Evolutionary conservation across 2,888 invertebrate species (phyloP), one percentile per base, ranked within the genome.

Genomic region (Drosophila nigritarsus): DNA sequence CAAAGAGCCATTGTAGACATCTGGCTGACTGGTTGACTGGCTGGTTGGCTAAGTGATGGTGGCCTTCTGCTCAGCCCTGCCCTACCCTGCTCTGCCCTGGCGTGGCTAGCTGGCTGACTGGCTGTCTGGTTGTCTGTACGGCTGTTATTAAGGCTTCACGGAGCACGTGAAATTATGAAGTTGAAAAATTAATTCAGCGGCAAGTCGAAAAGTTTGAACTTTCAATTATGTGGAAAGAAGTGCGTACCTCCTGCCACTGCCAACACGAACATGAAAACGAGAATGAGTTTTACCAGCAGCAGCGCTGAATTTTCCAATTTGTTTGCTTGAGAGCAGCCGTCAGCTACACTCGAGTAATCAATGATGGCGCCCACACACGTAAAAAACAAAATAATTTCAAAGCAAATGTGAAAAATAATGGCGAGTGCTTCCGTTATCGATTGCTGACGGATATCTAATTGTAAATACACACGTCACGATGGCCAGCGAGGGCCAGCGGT

Each of bases 121-220:
- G 2, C 38, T 42, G 34, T 36, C 58, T 48, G 50, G 42, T n/a
- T 15, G 63, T 60, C 62, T 74, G 65, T 65, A 54, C 51, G 69
- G 60, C 45, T 81, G 75, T 75, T 88, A 81, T 85, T 88, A 83
- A 77, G 69, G 78, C 84, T 73, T 82, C 76, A 60, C 54, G 63
- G 59, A 76, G 76, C 78, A 78, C 82, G 77, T 78, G 76, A 89
- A 89, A 84, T 89, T 89, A 86, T 86, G 78, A 89, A 89, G 87
- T 88, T 82, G 87, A 75, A 76, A 87, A 89, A 89, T 87, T 87
- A 87, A 87, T 85, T 85, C 87, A 85, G 87, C 84, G 85, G 89
- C 89, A 87, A 81, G 78, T 72, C 75, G 83, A 80, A 87, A 87
- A 88, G 75, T 88, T 85, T 88, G 83, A 88, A 81, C 86, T 85